Evolutionary conservation across 2,888 invertebrate genomes (phyloP).

Genomic region (Sarcophaga caerulescens): DNA sequence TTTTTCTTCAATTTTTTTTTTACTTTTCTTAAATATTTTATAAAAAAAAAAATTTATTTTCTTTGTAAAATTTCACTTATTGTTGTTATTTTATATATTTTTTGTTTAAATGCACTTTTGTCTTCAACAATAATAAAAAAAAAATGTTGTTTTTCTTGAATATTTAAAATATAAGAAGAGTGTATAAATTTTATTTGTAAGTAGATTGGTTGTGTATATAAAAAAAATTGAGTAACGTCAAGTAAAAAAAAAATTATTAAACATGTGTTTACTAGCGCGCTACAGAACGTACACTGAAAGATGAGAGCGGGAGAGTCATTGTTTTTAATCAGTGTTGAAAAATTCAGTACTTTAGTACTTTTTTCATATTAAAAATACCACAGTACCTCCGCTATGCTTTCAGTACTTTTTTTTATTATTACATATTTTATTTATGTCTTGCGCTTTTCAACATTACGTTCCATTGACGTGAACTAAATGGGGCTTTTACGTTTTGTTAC

Average conservation of each 20-base stretch:
- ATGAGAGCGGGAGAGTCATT: slow-evolving; percentile 6
- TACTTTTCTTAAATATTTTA: not conserved
- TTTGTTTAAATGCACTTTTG: slow-evolving; percentile 51
- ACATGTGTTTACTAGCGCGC: slow-evolving; percentile 50
- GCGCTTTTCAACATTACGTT: too few relatives aligned
- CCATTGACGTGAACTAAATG: too few relatives aligned
- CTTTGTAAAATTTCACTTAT: slow-evolving; percentile 14
- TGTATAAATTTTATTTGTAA: slow-evolving; percentile 3
- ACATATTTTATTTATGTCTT: too few relatives aligned
- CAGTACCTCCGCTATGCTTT: too few relatives aligned
- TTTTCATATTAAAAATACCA: not conserved
- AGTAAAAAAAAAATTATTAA: not conserved
- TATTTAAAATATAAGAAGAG: not conserved
- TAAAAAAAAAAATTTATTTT: not conserved
- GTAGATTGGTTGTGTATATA: not conserved
- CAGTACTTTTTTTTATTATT: too few relatives aligned
- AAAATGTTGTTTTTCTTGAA: slow-evolving; percentile 36
- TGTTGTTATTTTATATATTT: slow-evolving; percentile 2
- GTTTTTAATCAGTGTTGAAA: not conserved
- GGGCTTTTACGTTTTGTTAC: too few relatives aligned
- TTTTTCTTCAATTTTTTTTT: slow-evolving; percentile 6
- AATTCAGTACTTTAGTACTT: slow-evolving; percentile 2
- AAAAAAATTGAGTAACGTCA: not conserved
- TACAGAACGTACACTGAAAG: slow-evolving; percentile 57
- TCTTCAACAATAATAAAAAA: slow-evolving; percentile 6